Evolutionary conservation across 2,888 invertebrate species (phyloP).

Genomic region (Amblyjoppa proteus): DNA sequence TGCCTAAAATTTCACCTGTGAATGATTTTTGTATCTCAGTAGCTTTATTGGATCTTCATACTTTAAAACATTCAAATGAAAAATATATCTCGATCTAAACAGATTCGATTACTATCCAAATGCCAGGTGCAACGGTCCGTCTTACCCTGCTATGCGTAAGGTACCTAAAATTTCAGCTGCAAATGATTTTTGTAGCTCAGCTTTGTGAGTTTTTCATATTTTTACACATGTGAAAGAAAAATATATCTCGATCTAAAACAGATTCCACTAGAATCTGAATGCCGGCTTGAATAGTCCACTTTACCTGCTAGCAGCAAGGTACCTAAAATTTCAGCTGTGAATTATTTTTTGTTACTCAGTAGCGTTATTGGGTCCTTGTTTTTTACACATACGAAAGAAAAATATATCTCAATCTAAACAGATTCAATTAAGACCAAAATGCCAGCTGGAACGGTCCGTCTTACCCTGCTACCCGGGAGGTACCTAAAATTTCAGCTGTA

Average conservation of each 20-base stretch:
- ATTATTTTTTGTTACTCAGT: conserved; percentile 87
- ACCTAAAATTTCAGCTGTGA: neutral
- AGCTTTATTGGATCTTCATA: no score
- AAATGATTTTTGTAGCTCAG: conserved; percentile 85
- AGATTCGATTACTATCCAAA: no score
- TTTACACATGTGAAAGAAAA: neutral
- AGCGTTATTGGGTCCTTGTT: neutral
- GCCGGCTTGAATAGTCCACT: no score
- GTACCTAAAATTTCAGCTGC: neutral
- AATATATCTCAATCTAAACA: neutral
- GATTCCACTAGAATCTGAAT: no score
- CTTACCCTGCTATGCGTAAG: neutral
- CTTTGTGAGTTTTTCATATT: neutral
- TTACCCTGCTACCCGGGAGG: neutral
- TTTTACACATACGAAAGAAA: neutral
- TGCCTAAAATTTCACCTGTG: neutral
- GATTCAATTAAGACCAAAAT: no score
- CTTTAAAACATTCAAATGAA: neutral
- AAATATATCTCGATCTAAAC: neutral
- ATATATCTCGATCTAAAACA: neutral
- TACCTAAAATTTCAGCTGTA: neutral
- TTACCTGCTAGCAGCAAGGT: neutral
- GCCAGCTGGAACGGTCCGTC: neutral
- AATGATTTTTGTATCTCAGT: conserved; percentile 85
- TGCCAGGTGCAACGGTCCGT: neutral